These are phyloP conservation scores for Sarcophaga rosellei DNA, from an alignment of 2,888 invertebrate genomes.

Conservation along the genomic window DNA sequence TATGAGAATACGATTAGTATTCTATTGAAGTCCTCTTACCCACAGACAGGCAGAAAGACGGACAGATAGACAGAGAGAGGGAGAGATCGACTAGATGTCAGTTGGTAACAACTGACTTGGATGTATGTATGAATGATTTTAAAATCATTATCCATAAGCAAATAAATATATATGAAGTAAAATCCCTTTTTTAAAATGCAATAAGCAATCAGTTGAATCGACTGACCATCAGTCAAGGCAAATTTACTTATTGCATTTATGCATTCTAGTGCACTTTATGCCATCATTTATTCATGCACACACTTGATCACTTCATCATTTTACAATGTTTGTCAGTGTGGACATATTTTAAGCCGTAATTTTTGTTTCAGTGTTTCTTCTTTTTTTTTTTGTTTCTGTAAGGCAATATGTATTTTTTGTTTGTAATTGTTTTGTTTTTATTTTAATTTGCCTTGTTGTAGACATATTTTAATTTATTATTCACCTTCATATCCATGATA, in stretches of 20 bases:
- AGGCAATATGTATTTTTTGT: not conserved
- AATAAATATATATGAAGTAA: not conserved
- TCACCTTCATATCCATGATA: slow-evolving; percentile 65
- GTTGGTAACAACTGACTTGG: no score
- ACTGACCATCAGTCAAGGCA: slow-evolving; percentile 48
- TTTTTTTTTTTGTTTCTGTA: slow-evolving; percentile 10
- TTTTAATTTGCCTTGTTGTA: not conserved
- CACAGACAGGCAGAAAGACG: not conserved
- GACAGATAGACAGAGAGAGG: no score
- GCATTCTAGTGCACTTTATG: slow-evolving; percentile 40
- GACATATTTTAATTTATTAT: slow-evolving; percentile 43
- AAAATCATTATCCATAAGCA: slow-evolving; percentile 9
- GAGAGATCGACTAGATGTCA: slow-evolving; percentile 37
- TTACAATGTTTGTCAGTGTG: slow-evolving; percentile 41
- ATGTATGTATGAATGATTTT: not conserved
- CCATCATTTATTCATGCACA: slow-evolving; percentile 38
- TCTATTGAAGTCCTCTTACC: slow-evolving; percentile 52
- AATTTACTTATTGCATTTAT: slow-evolving; percentile 59
- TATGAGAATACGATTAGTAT: slow-evolving; percentile 48
- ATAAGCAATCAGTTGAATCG: slow-evolving; percentile 42
- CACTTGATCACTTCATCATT: slow-evolving; percentile 29
- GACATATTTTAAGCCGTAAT: slow-evolving; percentile 38
- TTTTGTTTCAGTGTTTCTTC: slow-evolving; percentile 1
- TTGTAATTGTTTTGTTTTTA: not conserved
- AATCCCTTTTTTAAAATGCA: slow-evolving; percentile 54